Conservation (phyloP, 2,888 invertebrate species). For the Caenorhabditis macrosperma region DNA sequence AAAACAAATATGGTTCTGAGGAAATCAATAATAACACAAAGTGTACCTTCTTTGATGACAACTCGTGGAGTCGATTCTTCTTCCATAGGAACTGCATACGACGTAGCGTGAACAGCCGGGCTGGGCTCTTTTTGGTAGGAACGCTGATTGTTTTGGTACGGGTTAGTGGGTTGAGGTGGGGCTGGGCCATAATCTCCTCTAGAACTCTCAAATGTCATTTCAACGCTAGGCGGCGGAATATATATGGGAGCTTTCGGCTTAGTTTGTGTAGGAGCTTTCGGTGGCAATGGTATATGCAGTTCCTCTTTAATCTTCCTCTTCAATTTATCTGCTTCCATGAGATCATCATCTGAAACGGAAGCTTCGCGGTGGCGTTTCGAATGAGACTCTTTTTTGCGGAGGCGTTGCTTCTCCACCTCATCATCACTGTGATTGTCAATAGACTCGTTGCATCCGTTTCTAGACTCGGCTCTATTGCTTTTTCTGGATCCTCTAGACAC, state of each 20-base stretch:
- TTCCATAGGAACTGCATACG: constrained; percentile 27
- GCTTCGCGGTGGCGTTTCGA: neutral
- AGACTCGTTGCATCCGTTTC: neutral
- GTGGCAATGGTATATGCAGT: constrained; percentile 29
- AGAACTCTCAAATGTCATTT: constrained; percentile 24
- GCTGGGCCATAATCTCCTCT: neutral
- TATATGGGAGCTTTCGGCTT: neutral
- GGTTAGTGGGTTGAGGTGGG: constrained; percentile 18
- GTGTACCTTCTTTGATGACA: constrained; percentile 10
- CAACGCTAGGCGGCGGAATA: constrained; percentile 32
- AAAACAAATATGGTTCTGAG: too few species aligned
- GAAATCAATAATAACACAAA: too few species aligned
- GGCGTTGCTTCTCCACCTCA: neutral
- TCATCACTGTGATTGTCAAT: neutral
- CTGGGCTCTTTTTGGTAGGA: neutral
- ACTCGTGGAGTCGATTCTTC: constrained; percentile 24
- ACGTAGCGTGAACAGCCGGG: neutral
- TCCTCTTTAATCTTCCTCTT: constrained; percentile 22
- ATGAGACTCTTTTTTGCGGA: neutral
- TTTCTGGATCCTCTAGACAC: neutral
- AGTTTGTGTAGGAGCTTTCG: neutral
- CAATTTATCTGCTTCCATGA: neutral
- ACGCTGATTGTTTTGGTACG: neutral
- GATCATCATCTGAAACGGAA: neutral
- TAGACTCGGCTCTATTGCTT: constrained; percentile 3